Evolutionary conservation across 2,113 vertebrate species (phyloP), one percentile per base, ranked within the genome.

Genomic region (Zonotrichia leucophrys): DNA sequence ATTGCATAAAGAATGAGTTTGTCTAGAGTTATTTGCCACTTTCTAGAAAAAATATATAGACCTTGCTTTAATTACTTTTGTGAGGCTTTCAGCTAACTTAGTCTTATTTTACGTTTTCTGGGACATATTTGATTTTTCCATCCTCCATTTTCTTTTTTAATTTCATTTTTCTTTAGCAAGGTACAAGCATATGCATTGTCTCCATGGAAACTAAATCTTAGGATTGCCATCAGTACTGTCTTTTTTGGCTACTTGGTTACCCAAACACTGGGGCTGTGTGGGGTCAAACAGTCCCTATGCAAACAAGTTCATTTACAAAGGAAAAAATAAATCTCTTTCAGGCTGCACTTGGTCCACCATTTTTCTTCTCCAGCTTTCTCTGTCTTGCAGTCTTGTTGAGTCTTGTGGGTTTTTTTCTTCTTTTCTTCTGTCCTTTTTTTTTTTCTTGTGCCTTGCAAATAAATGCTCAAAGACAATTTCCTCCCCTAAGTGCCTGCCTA

Each of bases 151-250:
- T 39, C 27, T 64, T 18, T 60, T 60, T 37, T 12, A 12, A 27
- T 60, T 37, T 60, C 23, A 59, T 17, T 60, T 60, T 27, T 27
- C 5, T 12, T 66, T 24, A 59, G 16, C 17, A 88, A 41, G 0
- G 0, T 52, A 76, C 19, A 76, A 68, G 15, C 15, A 76, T 16
- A 20, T n/a, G 11, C 11, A 39, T 5, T 83, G 22, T 42, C 46
- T 69, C 72, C 23, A 46, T 22, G 12, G 83, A 86, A 90, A 83
- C 16, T 3, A 22, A 79, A 73, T 79, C 12, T 46, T 56, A 37
- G 0, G 0, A 10, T 17, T 68, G 8, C 35, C 15, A 46, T n/a
- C n/a, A 56, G 10, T 52, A 68, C 4, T 63, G 37, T 11, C 12
- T 3, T 76, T 82, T 90, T 66, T 59, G 19, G 55, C 15, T 28